phyloP scores from a whole-genome alignment of 2,797 vertebrate genomes.

The Simalia tracyae region DNA sequence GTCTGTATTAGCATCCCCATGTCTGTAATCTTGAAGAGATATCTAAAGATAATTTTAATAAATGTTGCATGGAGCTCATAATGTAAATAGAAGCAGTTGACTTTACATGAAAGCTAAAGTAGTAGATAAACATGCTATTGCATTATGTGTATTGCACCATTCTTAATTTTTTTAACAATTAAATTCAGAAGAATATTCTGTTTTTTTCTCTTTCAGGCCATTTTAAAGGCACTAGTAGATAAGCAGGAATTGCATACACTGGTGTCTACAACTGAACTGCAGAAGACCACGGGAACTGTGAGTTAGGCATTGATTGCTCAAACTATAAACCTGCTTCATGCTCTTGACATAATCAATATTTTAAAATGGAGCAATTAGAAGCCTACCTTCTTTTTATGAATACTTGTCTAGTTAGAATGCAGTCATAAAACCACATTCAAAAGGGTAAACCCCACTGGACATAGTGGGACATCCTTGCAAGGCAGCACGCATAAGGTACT shows the following conservation, averaged over 20 bases:
- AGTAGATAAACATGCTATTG: not conserved
- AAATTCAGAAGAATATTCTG: not conserved
- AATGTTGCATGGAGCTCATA: not conserved
- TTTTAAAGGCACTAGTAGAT: constrained; percentile 78
- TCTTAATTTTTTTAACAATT: not conserved
- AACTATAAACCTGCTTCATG: not conserved
- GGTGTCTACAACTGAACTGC: constrained; percentile 87
- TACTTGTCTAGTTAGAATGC: not conserved
- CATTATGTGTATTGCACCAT: not conserved
- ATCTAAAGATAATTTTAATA: not conserved
- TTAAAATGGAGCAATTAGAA: not conserved
- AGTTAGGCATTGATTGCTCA: constrained; percentile 30
- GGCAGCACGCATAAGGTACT: not conserved
- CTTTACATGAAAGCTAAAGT: not conserved
- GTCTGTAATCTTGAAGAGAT: not conserved
- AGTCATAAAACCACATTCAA: not conserved
- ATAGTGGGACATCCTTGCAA: not conserved
- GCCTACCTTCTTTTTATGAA: not conserved
- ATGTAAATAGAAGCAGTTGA: not conserved
- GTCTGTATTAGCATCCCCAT: not conserved
- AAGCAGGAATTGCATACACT: constrained; percentile 80
- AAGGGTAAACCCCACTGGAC: not conserved
- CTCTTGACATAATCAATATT: not conserved
- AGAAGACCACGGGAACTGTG: constrained; percentile 85
- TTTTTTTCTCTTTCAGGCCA: constrained; percentile 73